Base-by-base conservation (phyloP, 1,140 invertebrate genomes). In the Hermatobates lingyangjiaoensis region DNA sequence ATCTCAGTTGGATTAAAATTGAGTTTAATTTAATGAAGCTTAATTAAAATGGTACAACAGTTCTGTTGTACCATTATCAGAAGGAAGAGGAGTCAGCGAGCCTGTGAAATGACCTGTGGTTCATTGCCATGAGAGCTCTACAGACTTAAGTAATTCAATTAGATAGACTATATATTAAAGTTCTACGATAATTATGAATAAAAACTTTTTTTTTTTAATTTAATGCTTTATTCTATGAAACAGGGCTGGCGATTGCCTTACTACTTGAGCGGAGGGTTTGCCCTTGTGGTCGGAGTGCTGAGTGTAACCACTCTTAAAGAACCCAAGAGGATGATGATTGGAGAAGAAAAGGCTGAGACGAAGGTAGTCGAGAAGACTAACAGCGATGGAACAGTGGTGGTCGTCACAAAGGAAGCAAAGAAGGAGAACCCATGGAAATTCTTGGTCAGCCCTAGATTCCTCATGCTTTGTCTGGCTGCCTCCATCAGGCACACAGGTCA, bases 161-260 rank as follows among this genome's bases (percentile, higher is more conserved):
- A n/a, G n/a, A n/a, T n/a, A n/a, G n/a, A n/a, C n/a, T n/a, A n/a
- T n/a, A n/a, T n/a, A n/a, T n/a, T n/a, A n/a, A n/a, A n/a, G n/a
- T n/a, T n/a, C n/a, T n/a, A n/a, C n/a, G n/a, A n/a, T n/a, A n/a
- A n/a, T n/a, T n/a, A n/a, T n/a, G n/a, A n/a, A n/a, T n/a, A n/a
- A n/a, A n/a, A n/a, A n/a, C n/a, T n/a, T n/a, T n/a, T n/a, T n/a
- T n/a, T n/a, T n/a, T n/a, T n/a, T n/a, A 25, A 34, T 24, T 27
- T 48, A 15, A n/a, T 54, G 53, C 14, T 48, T 54, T 56, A 59
- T 20, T n/a, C n/a, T n/a, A n/a, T n/a, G n/a, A n/a, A n/a, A n/a
- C 64, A 86, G 79, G 86, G 87, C 25, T 95, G 90, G 89, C 72
- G 90, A 60, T 75, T 86, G 21, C 81, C 83, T 23, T 95, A 91